Conservation (phyloP, 2,113 vertebrate species). For the Piprites chloris region DNA sequence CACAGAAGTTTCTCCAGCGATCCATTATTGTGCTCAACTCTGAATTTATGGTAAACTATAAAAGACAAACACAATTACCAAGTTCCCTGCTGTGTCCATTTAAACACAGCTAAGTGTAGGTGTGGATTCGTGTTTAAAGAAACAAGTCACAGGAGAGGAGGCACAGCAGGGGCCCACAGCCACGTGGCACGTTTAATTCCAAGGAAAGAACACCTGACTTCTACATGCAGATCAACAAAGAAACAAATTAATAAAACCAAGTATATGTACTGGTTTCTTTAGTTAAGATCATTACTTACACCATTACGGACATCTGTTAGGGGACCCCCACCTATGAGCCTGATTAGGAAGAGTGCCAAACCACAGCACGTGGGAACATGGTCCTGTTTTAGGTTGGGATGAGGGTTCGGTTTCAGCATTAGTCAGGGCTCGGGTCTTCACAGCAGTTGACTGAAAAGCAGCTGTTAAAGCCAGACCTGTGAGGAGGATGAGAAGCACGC, state of each 20-base stretch:
- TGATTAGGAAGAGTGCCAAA: neutral
- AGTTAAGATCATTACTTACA: neutral
- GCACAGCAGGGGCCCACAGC: neutral
- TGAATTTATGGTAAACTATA: neutral
- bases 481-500: fast-evolving
- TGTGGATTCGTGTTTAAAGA: neutral
- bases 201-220: neutral
- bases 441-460: neutral
- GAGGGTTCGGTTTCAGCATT: neutral
- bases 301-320: neutral
- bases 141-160: neutral
- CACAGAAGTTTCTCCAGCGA: neutral
- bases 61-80: neutral
- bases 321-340: neutral
- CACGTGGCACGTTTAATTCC: neutral
- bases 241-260: neutral
- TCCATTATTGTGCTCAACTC: neutral
- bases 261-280: neutral
- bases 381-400: neutral
- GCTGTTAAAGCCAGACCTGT: neutral
- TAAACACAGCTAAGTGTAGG: neutral
- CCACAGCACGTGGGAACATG: neutral
- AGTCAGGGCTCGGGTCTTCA: neutral
- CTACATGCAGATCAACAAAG: neutral
- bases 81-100: neutral